Percentiles rank a stretch among this genome's conserved stretches.
Conservation (phyloP, 2,797 vertebrate species). For the Manis crassicaudata region DNA sequence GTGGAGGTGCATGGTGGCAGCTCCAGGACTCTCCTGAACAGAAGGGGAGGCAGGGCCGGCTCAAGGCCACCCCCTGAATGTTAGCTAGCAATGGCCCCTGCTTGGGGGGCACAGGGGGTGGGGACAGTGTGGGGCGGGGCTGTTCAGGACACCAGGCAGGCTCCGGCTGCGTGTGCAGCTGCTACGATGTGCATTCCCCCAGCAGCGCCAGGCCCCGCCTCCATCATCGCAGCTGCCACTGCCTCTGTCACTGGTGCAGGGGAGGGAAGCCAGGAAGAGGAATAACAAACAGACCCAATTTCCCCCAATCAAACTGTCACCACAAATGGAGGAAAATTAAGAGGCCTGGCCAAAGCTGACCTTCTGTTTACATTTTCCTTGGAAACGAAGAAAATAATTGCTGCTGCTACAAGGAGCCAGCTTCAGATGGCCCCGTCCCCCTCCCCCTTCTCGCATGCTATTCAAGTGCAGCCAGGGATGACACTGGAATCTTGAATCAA, state of each 20-base stretch:
- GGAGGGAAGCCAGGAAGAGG: neutral
- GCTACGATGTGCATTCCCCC: neutral
- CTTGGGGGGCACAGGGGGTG: too few relatives aligned
- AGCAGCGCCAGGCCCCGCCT: neutral
- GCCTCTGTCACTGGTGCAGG: neutral
- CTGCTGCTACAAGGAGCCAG: slow-evolving; percentile 81
- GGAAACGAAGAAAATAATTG: slow-evolving; percentile 85
- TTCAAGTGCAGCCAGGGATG: slow-evolving; percentile 85
- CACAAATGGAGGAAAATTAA: slow-evolving; percentile 77
- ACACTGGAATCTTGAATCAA: slow-evolving; percentile 87
- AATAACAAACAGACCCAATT: slow-evolving; percentile 74
- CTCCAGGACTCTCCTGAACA: neutral
- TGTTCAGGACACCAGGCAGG: neutral
- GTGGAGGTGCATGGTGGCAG: too few relatives aligned
- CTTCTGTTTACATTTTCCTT: slow-evolving; percentile 86
- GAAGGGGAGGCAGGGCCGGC: neutral
- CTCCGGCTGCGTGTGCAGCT: neutral
- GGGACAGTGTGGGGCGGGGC: too few relatives aligned
- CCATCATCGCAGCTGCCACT: neutral
- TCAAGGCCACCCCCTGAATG: too few relatives aligned
- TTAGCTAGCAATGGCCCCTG: neutral
- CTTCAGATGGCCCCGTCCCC: slow-evolving; percentile 74
- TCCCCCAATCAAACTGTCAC: slow-evolving; percentile 78
- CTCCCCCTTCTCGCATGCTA: slow-evolving; percentile 69
- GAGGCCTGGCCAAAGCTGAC: slow-evolving; percentile 82